Evolutionary conservation across 2,113 vertebrate genomes (phyloP), one percentile per base, ranked within the genome.

Genomic region (Phrynosoma blainvillii): DNA sequence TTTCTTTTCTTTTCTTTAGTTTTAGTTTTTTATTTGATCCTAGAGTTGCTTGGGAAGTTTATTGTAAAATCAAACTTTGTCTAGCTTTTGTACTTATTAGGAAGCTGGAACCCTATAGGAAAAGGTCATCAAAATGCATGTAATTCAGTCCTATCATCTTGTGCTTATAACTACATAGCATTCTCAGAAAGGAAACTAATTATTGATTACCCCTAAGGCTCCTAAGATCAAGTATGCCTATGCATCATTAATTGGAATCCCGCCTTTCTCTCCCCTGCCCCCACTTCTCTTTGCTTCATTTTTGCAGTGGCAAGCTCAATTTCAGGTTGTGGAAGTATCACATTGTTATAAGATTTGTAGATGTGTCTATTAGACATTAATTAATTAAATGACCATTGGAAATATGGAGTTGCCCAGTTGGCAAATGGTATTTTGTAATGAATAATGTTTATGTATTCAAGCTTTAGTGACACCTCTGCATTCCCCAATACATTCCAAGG

Each of bases 161-260:
- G 42, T 93, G 88, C 87, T 89, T 94, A 95, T 94, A 95, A 87
- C 91, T 92, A 91, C 87, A 89, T 94, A 95, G 89, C 74, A 62
- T 90, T 92, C 92, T 93, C 91, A 92, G 90, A 94, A 96, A 91
- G 94, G 92, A 95, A 97, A 95, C 91, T 95, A 89, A 92, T 95
- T 96, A 96, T 96, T 96, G 96, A 98, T 98, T 96, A 97, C 87
- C 93, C 96, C 87, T 87, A 93, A 96, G 96, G 96, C 93, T 91
- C 86, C 89, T 71, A 81, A 91, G 92, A 95, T 94, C 95, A 93
- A 95, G 90, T 94, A 96, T 94, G 89, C 93, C 87, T 93, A 95
- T 92, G 73, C 85, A 32, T 91, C 87, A 92, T 96, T 97, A 97
- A 98, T 98, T 97, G 96, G 91, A 86, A 70, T 89, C 90, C 92